phyloP scores from a whole-genome alignment of 1,140 invertebrate genomes.

The Drosophila mojavensis region DNA sequence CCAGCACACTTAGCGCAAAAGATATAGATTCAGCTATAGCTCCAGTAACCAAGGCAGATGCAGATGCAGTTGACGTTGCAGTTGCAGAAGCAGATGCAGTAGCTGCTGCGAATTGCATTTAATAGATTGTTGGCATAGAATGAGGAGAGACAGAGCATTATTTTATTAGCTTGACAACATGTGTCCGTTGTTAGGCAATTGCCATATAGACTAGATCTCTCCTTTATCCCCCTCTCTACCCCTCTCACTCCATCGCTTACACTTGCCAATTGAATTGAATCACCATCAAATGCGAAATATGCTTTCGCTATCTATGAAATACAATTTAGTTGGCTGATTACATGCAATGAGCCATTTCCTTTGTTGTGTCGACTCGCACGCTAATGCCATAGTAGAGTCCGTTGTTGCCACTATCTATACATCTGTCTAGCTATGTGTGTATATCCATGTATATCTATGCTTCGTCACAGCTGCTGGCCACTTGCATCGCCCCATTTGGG shows the following conservation, averaged over 20 bases:
- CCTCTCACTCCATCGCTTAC: no score
- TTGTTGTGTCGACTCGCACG: constrained; percentile 27
- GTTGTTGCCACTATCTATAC: constrained; percentile 13
- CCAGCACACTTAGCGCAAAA: constrained; percentile 68
- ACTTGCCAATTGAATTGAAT: constrained; percentile 41
- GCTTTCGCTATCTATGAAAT: constrained; percentile 56
- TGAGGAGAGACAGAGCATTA: constrained; percentile 54
- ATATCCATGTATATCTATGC: neutral
- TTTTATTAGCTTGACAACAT: constrained; percentile 68
- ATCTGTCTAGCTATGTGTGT: neutral
- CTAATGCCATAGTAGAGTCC: constrained; percentile 2
- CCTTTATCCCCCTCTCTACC: no score
- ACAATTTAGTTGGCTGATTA: constrained; percentile 69
- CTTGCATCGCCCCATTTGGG: constrained; percentile 45
- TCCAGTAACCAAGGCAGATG: constrained; percentile 7
- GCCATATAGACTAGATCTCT: neutral
- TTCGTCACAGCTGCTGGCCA: constrained; percentile 14
- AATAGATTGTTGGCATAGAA: constrained; percentile 51
- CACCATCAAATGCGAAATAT: constrained; percentile 14
- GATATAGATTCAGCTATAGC: constrained; percentile 36
- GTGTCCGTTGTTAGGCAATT: constrained; percentile 51
- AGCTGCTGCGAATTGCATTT: constrained; percentile 37
- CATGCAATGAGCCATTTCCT: constrained; percentile 76
- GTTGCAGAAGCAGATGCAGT: constrained; percentile 13
- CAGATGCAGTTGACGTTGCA: neutral